phyloP scores from a whole-genome alignment of 2,888 invertebrate genomes.

The Escarpia spicata region DNA sequence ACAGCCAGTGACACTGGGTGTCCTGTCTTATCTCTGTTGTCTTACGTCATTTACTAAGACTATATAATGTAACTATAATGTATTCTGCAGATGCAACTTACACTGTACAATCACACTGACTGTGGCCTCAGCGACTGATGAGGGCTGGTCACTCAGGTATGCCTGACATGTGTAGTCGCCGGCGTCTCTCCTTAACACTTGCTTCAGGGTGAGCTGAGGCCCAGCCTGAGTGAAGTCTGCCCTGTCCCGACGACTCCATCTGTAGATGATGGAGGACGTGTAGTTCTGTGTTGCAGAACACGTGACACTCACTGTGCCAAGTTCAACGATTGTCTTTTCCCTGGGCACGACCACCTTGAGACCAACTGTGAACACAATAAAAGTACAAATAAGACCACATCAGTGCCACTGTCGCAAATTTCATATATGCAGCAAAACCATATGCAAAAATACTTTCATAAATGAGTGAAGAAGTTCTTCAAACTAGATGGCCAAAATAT shows the following conservation, averaged over 20 bases:
- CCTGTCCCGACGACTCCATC: background rate
- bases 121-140: background rate
- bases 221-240: background rate
- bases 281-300: background rate
- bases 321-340: background rate
- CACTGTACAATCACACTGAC: slow-evolving; percentile 26
- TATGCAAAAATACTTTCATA: no score
- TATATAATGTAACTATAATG: background rate
- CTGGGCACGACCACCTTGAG: background rate
- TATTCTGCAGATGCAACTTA: background rate
- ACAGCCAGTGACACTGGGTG: no score
- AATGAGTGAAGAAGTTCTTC: no score
- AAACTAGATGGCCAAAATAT: no score
- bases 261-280: background rate
- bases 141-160: background rate
- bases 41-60: background rate
- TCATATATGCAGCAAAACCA: no score
- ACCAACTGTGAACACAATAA: background rate
- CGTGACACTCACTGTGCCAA: background rate
- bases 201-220: background rate
- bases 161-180: slow-evolving; percentile 27
- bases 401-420: no score
- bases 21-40: background rate
- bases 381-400: background rate
- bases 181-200: background rate